A percentile compares a stretch with the other conserved stretches of the same genome.
Evolutionary conservation across 2,888 invertebrate species (phyloP).

Genomic region (Ligdia adustata): DNA sequence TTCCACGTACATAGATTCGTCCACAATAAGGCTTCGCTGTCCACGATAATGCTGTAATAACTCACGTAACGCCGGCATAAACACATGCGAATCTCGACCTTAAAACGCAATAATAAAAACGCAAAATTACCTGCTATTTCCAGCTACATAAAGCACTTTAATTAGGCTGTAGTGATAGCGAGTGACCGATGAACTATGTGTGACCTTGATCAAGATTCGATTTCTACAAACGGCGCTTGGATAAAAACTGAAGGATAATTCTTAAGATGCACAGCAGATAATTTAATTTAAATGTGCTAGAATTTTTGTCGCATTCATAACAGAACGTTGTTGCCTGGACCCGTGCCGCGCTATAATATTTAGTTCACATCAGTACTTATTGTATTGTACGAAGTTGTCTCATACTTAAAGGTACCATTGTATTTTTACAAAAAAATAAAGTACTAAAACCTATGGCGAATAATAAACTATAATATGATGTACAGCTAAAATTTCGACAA

Average conservation of each 20-base stretch:
- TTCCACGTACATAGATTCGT: constrained; percentile 67
- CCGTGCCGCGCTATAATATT: no score
- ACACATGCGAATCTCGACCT: constrained; percentile 42
- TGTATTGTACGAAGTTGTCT: no score
- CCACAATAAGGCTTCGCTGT: constrained; percentile 74
- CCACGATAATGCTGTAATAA: constrained; percentile 46
- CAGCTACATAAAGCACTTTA: constrained; percentile 36
- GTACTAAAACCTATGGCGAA: no score
- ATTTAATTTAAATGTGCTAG: constrained; percentile 24
- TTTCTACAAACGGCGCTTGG: constrained; percentile 38
- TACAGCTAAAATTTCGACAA: no score
- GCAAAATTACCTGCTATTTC: constrained; percentile 19
- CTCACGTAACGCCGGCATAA: constrained; percentile 41
- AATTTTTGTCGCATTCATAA: constrained; percentile 28
- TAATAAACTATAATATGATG: no score
- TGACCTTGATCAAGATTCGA: constrained; percentile 62
- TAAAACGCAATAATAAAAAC: constrained; percentile 32
- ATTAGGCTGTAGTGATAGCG: constrained; percentile 40
- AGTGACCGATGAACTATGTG: constrained; percentile 50
- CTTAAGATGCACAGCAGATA: constrained; percentile 21
- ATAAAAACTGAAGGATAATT: constrained; percentile 27
- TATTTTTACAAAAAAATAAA: no score
- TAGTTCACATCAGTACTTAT: no score
- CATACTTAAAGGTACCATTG: no score
- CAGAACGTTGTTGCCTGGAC: constrained; percentile 33